Conservation (phyloP, 2,888 invertebrate species). For the Galeopsomyia nigrocyanea region DNA sequence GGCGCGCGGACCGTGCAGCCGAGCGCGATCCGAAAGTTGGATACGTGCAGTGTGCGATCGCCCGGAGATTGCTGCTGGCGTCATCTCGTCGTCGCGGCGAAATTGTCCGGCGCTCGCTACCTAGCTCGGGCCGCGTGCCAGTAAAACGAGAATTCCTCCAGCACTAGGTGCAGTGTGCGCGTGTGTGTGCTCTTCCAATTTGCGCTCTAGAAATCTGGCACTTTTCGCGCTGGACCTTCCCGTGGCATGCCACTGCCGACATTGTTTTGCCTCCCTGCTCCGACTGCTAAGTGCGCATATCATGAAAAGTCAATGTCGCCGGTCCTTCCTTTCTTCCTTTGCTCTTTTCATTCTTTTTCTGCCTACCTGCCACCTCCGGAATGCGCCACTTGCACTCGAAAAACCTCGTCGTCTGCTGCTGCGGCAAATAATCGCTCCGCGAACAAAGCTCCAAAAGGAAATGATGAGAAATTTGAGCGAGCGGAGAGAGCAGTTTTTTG, state of each 20-base stretch:
- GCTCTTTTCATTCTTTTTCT: conserved; percentile 4
- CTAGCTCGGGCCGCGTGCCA: conserved; percentile 5
- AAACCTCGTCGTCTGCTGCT: too few relatives aligned
- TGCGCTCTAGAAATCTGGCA: conserved; percentile 37
- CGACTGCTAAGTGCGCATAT: neutral
- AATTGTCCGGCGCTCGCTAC: neutral
- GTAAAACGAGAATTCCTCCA: neutral
- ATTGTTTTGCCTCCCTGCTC: conserved; percentile 13
- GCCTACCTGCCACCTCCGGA: neutral
- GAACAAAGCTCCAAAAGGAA: too few relatives aligned
- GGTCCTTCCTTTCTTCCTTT: conserved; percentile 37
- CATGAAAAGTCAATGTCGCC: too few relatives aligned
- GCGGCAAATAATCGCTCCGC: too few relatives aligned
- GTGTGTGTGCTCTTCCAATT: conserved; percentile 22
- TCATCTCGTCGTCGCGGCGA: too few relatives aligned
- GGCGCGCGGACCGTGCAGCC: too few relatives aligned
- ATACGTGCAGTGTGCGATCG: too few relatives aligned
- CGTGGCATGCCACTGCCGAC: neutral
- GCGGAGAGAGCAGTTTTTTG: too few relatives aligned
- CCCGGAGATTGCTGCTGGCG: too few relatives aligned
- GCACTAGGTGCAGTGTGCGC: neutral
- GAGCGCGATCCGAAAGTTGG: too few relatives aligned
- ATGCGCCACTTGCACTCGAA: too few relatives aligned
- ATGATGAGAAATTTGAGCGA: too few relatives aligned
- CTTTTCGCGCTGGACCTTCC: conserved; percentile 4